Conservation (phyloP, 1,140 invertebrate genomes). For the Brachystomella parvula region DNA sequence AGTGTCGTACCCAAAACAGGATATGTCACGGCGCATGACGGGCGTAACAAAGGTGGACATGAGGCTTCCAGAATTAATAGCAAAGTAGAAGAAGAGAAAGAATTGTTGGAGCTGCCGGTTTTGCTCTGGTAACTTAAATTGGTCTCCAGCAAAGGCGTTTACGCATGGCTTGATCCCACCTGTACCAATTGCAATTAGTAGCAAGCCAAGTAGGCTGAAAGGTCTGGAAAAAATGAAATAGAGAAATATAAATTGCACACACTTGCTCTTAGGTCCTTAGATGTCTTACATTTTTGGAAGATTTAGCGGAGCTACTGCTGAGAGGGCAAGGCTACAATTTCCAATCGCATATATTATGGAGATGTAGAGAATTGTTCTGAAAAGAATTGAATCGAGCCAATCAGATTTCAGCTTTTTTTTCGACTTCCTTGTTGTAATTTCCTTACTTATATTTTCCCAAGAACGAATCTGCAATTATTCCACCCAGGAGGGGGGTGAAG, state of each 20-base stretch:
- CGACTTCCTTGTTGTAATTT: background rate
- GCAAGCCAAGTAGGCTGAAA: slow-evolving; percentile 57
- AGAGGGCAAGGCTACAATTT: slow-evolving; percentile 64
- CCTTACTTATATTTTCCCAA: slow-evolving; percentile 69
- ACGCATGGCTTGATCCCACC: slow-evolving; percentile 98
- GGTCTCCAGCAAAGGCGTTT: slow-evolving; percentile 92
- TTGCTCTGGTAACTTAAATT: slow-evolving; percentile 74
- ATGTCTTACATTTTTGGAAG: slow-evolving; percentile 47
- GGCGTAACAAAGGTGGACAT: slow-evolving; percentile 85
- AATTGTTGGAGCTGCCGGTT: slow-evolving; percentile 66
- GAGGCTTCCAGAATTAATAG: slow-evolving; percentile 85
- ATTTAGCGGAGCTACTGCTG: slow-evolving; percentile 51
- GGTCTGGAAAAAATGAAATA: slow-evolving; percentile 46
- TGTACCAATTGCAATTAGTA: slow-evolving; percentile 77
- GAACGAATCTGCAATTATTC: slow-evolving; percentile 75
- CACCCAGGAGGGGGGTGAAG: slow-evolving; percentile 44
- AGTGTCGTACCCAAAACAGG: slow-evolving; percentile 67
- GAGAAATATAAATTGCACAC: background rate
- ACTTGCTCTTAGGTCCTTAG: background rate
- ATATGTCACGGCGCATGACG: slow-evolving; percentile 66
- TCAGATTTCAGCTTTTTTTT: background rate
- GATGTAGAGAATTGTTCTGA: slow-evolving; percentile 73
- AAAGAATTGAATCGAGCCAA: slow-evolving; percentile 34
- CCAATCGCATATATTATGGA: slow-evolving; percentile 80
- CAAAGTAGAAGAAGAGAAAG: slow-evolving; percentile 90